Evolutionary conservation across 2,888 invertebrate genomes (phyloP).

Genomic region (Pyrrhosoma nymphula): DNA sequence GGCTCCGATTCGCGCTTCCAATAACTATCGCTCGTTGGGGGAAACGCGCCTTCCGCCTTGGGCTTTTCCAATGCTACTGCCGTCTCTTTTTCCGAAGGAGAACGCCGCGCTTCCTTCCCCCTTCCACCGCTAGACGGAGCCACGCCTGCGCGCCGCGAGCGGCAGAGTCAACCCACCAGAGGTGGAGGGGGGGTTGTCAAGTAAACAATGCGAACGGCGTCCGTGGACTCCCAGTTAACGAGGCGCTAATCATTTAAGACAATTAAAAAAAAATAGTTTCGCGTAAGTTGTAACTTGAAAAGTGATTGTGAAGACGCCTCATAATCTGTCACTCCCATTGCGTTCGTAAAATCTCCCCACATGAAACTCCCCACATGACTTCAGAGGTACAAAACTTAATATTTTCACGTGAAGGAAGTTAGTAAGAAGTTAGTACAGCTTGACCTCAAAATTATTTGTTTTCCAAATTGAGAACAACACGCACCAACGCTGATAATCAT

Average conservation of each 20-base stretch:
- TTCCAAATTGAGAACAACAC: no score
- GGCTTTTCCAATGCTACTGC: background rate
- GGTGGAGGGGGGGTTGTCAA: background rate
- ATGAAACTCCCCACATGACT: no score
- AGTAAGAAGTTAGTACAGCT: no score
- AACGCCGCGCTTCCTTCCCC: background rate
- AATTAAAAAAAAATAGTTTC: background rate
- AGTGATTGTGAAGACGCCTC: background rate
- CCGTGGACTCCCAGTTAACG: background rate
- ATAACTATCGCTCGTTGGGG: no score
- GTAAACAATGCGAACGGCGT: background rate
- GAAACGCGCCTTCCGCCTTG: background rate
- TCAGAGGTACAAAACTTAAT: no score
- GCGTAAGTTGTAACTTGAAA: background rate
- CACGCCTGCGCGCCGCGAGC: background rate
- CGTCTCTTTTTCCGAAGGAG: background rate
- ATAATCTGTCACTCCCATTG: background rate
- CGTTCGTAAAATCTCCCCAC: no score
- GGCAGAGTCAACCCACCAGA: background rate
- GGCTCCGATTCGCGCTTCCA: no score
- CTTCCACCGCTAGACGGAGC: background rate
- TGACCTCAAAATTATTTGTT: no score
- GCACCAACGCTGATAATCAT: no score
- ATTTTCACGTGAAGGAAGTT: no score
- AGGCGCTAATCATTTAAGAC: background rate